These are phyloP conservation scores for Drosophila nebulosa DNA, from an alignment of 1,140 invertebrate genomes.

Conservation along the genomic window DNA sequence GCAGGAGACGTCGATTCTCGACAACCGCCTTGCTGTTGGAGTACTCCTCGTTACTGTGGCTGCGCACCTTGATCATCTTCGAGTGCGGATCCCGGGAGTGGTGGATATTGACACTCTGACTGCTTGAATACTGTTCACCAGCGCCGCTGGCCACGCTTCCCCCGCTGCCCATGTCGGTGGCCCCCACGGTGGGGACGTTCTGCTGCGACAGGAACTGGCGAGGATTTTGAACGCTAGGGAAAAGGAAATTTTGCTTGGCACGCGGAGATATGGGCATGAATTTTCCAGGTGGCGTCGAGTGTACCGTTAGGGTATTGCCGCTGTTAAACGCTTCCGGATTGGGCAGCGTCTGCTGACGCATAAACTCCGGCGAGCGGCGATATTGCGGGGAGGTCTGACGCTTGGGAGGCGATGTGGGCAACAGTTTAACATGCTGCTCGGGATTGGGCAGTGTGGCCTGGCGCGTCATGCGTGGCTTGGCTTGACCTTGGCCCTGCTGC, in stretches of 20 bases:
- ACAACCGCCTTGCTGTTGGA: conserved; percentile 62
- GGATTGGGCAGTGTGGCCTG: conserved; percentile 80
- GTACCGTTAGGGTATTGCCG: conserved; percentile 72
- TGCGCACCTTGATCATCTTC: conserved; percentile 81
- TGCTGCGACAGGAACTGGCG: conserved; percentile 78
- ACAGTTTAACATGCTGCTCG: conserved; percentile 76
- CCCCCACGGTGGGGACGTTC: conserved; percentile 70
- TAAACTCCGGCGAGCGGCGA: conserved; percentile 78
- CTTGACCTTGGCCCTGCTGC: neutral
- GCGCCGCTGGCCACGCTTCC: conserved; percentile 51
- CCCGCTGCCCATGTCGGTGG: conserved; percentile 50
- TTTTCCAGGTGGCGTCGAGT: conserved; percentile 60
- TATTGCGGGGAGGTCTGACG: conserved; percentile 78
- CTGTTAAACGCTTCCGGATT: conserved; percentile 76
- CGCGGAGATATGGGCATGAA: conserved; percentile 80
- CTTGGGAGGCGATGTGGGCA: conserved; percentile 80
- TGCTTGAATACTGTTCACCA: conserved; percentile 78
- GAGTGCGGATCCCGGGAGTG: conserved; percentile 65
- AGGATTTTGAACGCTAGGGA: conserved; percentile 75
- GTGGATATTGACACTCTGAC: conserved; percentile 80
- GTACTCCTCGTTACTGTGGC: conserved; percentile 80
- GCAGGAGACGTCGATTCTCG: conserved; percentile 69
- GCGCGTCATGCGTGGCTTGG: conserved; percentile 73
- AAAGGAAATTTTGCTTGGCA: conserved; percentile 79
- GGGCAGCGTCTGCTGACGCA: conserved; percentile 77